Conservation (phyloP, 2,888 invertebrate genomes). For the Drosophila kambysellisi region DNA sequence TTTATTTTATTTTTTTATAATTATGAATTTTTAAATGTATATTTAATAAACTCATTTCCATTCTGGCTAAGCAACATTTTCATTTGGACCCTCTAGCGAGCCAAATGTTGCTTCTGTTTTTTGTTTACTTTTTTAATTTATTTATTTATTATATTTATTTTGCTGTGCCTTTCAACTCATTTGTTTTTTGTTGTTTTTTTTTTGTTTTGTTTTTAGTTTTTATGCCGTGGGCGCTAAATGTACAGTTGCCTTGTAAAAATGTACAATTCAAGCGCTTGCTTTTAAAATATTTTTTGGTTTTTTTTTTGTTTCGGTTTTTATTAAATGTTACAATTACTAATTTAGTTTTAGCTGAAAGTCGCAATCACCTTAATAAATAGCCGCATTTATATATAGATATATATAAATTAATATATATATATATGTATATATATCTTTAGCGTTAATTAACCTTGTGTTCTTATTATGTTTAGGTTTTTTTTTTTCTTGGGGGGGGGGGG, state of each 20-base stretch:
- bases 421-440: constrained; percentile 45
- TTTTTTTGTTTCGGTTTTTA: constrained; percentile 44
- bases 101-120: constrained; percentile 59
- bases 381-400: constrained; percentile 45
- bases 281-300: constrained; percentile 66
- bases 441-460: constrained; percentile 73
- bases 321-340: constrained; percentile 66
- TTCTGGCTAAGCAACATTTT: constrained; percentile 76
- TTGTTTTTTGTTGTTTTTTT: constrained; percentile 40
- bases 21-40: constrained; percentile 76
- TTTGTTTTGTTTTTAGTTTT: constrained; percentile 49
- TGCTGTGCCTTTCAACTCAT: constrained; percentile 67
- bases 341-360: constrained; percentile 75
- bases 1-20: constrained; percentile 46
- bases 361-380: constrained; percentile 75
- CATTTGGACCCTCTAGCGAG: constrained; percentile 43
- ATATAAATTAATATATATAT: constrained; percentile 32
- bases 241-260: constrained; percentile 80
- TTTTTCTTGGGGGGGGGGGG: constrained; percentile 7
- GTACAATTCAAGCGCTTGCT: constrained; percentile 80
- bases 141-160: constrained; percentile 51
- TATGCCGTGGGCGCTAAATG: constrained; percentile 76
- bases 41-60: constrained; percentile 81
- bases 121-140: constrained; percentile 33
- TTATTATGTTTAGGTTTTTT: constrained; percentile 56